phyloP scores from a whole-genome alignment of 1,140 invertebrate genomes.

The Phocides pigmalion region DNA sequence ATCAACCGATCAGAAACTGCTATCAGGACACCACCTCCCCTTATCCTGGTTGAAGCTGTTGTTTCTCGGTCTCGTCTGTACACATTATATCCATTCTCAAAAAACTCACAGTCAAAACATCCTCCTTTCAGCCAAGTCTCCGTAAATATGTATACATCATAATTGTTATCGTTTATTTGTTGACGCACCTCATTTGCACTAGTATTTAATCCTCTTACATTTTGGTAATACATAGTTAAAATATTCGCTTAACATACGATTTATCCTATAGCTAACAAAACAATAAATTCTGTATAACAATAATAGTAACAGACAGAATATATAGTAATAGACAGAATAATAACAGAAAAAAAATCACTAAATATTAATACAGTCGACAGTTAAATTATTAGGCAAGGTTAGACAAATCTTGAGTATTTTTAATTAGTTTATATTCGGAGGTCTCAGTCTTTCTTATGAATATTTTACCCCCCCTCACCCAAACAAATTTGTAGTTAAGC shows the following conservation, averaged over 20 bases:
- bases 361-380: not conserved
- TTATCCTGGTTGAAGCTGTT: not conserved
- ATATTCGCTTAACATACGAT: not conserved
- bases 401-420: constrained; percentile 26
- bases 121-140: constrained; percentile 40
- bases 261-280: too few relatives aligned
- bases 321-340: not conserved
- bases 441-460: constrained; percentile 40
- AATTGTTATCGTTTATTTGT: constrained; percentile 14
- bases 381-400: constrained; percentile 6
- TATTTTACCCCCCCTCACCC: constrained; percentile 27
- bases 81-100: not conserved
- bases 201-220: constrained; percentile 17
- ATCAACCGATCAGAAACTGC: not conserved
- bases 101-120: constrained; percentile 33
- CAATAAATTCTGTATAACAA: too few relatives aligned
- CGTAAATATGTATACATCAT: constrained; percentile 9
- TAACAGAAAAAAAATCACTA: not conserved
- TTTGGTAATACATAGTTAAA: constrained; percentile 5
- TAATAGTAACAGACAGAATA: not conserved
- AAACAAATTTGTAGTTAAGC: constrained; percentile 11
- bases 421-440: constrained; percentile 21
- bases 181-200: constrained; percentile 24
- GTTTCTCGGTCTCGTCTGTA: constrained; percentile 16
- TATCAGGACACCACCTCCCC: constrained; percentile 3